Evolutionary conservation across 2,888 invertebrate genomes (phyloP).

Genomic region (Nemotelus pantherinus): DNA sequence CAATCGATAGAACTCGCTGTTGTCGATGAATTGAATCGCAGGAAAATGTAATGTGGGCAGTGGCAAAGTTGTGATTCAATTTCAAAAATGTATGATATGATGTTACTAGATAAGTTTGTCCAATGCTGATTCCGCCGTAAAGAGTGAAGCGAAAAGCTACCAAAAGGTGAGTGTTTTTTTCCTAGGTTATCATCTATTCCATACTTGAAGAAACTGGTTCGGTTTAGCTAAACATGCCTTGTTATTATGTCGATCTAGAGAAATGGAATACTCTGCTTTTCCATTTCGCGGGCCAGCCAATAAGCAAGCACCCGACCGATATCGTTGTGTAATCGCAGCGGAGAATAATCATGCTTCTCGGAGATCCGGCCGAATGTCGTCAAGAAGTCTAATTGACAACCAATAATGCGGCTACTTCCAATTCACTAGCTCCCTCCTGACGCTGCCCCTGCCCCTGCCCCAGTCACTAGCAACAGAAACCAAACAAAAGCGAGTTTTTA

Average conservation of each 20-base stretch:
- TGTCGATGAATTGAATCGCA: too few relatives aligned
- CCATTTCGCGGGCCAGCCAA: not conserved
- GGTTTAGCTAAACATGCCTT: not conserved
- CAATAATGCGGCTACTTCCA: constrained; percentile 15
- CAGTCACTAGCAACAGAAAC: too few relatives aligned
- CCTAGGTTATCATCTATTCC: not conserved
- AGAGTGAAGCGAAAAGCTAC: constrained; percentile 21
- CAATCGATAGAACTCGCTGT: not conserved
- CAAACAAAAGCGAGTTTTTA: too few relatives aligned
- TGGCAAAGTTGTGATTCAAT: too few relatives aligned
- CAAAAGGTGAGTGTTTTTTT: not conserved
- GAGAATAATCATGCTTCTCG: not conserved
- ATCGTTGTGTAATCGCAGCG: constrained; percentile 18
- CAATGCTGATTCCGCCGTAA: not conserved
- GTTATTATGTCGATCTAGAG: too few relatives aligned
- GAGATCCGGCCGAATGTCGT: not conserved
- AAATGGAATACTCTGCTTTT: too few relatives aligned
- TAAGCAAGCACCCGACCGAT: not conserved
- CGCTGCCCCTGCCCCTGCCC: not conserved
- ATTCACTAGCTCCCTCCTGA: not conserved
- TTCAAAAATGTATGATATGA: too few relatives aligned
- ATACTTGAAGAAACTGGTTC: constrained; percentile 9
- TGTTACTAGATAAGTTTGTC: too few relatives aligned
- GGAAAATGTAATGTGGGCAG: too few relatives aligned
- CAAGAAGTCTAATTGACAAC: constrained; percentile 14